phyloP scores from a whole-genome alignment of 2,888 invertebrate species.

The Parthenolecanium corni region DNA sequence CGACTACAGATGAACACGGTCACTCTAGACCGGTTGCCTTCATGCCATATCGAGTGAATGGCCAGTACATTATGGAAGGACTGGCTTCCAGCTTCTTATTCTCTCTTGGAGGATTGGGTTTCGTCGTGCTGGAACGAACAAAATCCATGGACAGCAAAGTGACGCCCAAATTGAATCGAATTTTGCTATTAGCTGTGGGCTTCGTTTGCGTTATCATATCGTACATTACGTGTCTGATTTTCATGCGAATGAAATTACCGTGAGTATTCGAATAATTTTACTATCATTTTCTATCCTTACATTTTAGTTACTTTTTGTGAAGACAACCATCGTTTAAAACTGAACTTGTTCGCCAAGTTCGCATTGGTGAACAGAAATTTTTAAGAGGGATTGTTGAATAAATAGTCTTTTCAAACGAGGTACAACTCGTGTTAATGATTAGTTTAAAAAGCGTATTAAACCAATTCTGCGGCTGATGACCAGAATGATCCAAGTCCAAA shows the following conservation, averaged over 20 bases:
- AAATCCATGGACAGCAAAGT: constrained; percentile 85
- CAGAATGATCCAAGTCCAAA: too few relatives aligned
- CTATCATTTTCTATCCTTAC: too few relatives aligned
- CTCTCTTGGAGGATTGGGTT: constrained; percentile 89
- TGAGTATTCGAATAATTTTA: constrained; percentile 41
- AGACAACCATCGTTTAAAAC: too few relatives aligned
- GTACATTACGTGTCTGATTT: constrained; percentile 91
- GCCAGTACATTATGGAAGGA: constrained; percentile 99
- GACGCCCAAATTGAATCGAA: constrained; percentile 79
- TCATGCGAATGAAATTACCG: constrained; percentile 97
- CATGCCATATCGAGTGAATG: constrained; percentile 96
- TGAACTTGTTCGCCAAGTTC: too few relatives aligned
- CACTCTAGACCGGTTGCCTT: constrained; percentile 92
- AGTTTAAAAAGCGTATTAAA: too few relatives aligned
- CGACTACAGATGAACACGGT: constrained; percentile 94
- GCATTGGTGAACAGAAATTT: too few relatives aligned
- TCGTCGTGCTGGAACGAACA: constrained; percentile 89
- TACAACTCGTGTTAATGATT: too few relatives aligned
- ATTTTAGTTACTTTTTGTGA: too few relatives aligned
- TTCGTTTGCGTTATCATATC: constrained; percentile 86
- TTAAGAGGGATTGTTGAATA: too few relatives aligned
- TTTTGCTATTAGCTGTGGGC: constrained; percentile 78
- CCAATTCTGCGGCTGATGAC: too few relatives aligned
- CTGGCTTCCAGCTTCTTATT: constrained; percentile 94
- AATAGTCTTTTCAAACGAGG: too few relatives aligned